A percentile compares a stretch with the other conserved stretches of the same genome.
Conservation (phyloP, 2,888 invertebrate species). For the Drosophila rellima region DNA sequence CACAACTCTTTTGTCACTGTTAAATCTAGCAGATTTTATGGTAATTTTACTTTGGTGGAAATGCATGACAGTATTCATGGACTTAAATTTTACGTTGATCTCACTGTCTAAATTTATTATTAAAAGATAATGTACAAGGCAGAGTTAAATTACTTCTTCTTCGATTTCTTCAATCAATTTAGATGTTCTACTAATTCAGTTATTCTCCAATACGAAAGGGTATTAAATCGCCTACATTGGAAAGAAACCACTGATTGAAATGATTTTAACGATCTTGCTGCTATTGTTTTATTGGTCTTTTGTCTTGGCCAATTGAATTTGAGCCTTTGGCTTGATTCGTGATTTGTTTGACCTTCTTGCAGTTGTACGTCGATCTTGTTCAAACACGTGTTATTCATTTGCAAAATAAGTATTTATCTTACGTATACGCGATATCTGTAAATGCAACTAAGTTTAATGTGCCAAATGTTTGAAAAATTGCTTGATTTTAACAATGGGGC, state of each 20-base stretch:
- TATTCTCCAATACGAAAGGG: neutral
- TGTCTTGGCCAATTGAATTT: slow-evolving; percentile 55
- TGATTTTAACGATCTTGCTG: slow-evolving; percentile 1
- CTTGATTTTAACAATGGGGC: neutral
- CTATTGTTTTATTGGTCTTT: slow-evolving; percentile 33
- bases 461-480: slow-evolving; percentile 27
- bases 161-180: neutral
- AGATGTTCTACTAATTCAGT: neutral
- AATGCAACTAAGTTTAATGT: slow-evolving; percentile 13
- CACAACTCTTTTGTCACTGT: neutral
- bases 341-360: slow-evolving; percentile 67
- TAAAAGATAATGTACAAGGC: neutral
- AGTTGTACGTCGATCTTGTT: slow-evolving; percentile 12
- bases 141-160: neutral
- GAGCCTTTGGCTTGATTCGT: slow-evolving; percentile 46
- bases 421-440: slow-evolving; percentile 1
- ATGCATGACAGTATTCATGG: too few species aligned
- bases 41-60: too few species aligned
- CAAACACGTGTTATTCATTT: slow-evolving; percentile 66
- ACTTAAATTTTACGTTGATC: neutral
- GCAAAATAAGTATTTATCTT: slow-evolving; percentile 27
- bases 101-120: neutral
- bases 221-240: slow-evolving; percentile 4
- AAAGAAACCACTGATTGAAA: slow-evolving; percentile 2
- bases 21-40: neutral